Evolutionary conservation across 2,888 invertebrate genomes (phyloP), one percentile per base, ranked within the genome.

Genomic region (Strigamia crassipes): DNA sequence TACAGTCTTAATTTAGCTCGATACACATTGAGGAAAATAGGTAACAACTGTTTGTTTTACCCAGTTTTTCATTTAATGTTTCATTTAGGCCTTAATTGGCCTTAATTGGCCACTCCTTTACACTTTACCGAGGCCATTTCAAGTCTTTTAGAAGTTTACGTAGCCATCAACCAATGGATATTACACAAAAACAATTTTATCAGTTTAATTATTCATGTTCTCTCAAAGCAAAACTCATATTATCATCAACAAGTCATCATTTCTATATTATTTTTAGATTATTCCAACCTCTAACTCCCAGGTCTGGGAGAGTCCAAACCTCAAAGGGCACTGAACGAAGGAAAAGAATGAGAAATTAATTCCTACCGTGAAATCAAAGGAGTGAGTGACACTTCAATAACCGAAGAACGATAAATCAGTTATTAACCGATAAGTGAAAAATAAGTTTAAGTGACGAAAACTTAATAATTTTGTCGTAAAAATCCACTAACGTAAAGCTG

Each of bases 41-140:
- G 51, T 51, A 51, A 51, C 51, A 10, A 51, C 51, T 51, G 10
- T 51, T 51, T 51, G 51, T 51, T 51, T 51, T 51, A 51, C 51
- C 51, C n/a, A 51, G 5, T 34, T 34, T 34, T 51, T 51, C 3
- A 51, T 51, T 51, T 51, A 51, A 13, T n/a, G n/a, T 51, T 3
- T 2, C 51, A 3, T 51, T n/a, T 9, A 9, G 51, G 51, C 13
- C n/a, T 51, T n/a, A n/a, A n/a, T n/a, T n/a, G n/a, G n/a, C n/a
- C n/a, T n/a, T 51, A 51, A 51, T 51, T 51, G 13, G 51, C 51
- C 51, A 51, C 51, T n/a, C 51, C 51, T 51, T 51, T n/a, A 51
- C n/a, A 13, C 15, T 6, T 51, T 51, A 51, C 34, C 34, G 6
- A 34, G 34, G 6, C 34, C 34, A 6, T 34, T 34, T 34, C n/a